Evolutionary conservation across 2,888 invertebrate genomes (phyloP).

Genomic region (Pyralis farinalis): DNA sequence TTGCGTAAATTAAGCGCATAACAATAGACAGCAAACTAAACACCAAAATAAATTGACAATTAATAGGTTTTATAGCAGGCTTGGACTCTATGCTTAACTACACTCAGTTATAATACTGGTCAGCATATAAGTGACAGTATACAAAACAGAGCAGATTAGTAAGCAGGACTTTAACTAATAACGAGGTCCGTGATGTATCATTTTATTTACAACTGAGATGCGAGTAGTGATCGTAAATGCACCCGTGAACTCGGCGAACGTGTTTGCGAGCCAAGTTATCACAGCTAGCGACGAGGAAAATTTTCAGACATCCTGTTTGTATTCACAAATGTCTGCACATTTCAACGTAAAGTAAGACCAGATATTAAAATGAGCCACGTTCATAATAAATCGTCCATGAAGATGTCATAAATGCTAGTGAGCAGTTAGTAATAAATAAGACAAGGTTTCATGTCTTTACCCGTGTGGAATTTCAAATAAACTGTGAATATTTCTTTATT

Average conservation of each 20-base stretch:
- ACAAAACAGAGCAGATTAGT: too few species aligned
- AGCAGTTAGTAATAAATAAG: slow-evolving; percentile 12
- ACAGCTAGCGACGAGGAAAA: slow-evolving; percentile 55
- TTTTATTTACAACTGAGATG: slow-evolving; percentile 8
- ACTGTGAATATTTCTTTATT: slow-evolving; percentile 2
- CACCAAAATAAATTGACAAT: too few species aligned
- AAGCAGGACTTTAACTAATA: too few species aligned
- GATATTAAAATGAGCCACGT: slow-evolving; percentile 32
- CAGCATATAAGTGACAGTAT: too few species aligned
- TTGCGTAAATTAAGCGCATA: too few species aligned
- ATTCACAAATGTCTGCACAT: slow-evolving; percentile 39
- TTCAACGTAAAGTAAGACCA: slow-evolving; percentile 29
- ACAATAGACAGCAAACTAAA: too few species aligned
- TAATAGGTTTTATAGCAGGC: too few species aligned
- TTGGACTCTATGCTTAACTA: too few species aligned
- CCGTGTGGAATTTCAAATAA: slow-evolving; percentile 22
- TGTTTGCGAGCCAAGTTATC: slow-evolving; percentile 23
- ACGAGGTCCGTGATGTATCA: neutral
- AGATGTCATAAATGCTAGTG: slow-evolving; percentile 25
- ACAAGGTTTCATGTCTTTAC: slow-evolving; percentile 13
- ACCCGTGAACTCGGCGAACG: slow-evolving; percentile 34
- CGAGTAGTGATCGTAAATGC: slow-evolving; percentile 3
- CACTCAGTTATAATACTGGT: too few species aligned
- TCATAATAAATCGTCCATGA: slow-evolving; percentile 34
- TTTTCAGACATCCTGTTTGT: slow-evolving; percentile 58